Base-by-base conservation (phyloP, 2,888 invertebrate genomes). In the Eledona agricola region DNA sequence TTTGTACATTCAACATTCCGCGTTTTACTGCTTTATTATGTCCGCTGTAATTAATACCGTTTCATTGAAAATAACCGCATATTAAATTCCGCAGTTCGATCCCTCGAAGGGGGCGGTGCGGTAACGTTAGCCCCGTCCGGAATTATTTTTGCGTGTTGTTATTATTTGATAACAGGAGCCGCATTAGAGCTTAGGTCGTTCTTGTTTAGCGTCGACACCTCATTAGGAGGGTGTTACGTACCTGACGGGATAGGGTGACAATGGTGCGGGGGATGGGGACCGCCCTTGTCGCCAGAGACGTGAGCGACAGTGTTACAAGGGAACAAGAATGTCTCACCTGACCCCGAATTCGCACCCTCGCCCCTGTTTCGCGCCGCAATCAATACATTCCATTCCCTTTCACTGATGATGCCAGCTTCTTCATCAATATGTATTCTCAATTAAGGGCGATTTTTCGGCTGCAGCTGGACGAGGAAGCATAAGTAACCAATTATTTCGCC, bases 371-470 rank as follows among this genome's bases (percentile, higher is more conserved):
- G 53, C 52, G 25, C 47, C 52, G 55, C 55, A 62, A 65, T 65
- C 63, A 62, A 62, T 65, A 65, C 55, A 62, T 65, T 63, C 60
- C 61, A 53, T 53, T 63, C 56, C 53, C 57, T 50, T 57, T 53
- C 53, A 45, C 45, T 35, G 46, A 50, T n/a, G n/a, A 17, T 54
- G 42, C 47, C 49, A 22, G n/a, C 43, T 49, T 23, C 37, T 35
- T 53, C 47, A 53, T 53, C 40, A 11, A 7, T 1, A 20, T 29
- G 35, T 49, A 11, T 42, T 42, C 35, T 25, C 49, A 46, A 53
- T 54, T 54, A 54, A 49, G 49, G n/a, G 34, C 32, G 51, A 28
- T 49, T 22, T 16, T 10, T 25, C 13, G 11, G 16, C n/a, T n/a
- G n/a, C n/a, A n/a, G n/a, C n/a, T n/a, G 15, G 13, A 7, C 7